Evolutionary conservation across 2,113 vertebrate genomes (phyloP), one percentile per base, ranked within the genome.

Genomic region (Lophochroa leadbeateri): DNA sequence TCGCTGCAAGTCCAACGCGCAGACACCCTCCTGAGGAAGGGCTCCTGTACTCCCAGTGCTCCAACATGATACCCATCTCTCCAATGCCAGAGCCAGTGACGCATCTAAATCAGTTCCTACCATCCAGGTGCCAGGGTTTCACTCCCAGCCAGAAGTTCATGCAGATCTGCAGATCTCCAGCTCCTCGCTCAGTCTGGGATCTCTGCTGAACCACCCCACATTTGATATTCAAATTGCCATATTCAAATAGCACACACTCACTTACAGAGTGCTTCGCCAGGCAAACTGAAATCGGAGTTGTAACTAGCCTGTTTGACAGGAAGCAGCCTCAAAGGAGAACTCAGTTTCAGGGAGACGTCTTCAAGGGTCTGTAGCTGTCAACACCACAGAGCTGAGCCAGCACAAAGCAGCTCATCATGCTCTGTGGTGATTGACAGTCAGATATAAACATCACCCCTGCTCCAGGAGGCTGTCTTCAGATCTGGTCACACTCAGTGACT

Each of bases 201-300:
- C 57, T 61, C 86, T 82, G 80, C 39, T 79, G 46, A 69, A 95
- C 74, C 63, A 92, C 86, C 88, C 92, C 78, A 25, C 9, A 89
- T 93, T 88, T 91, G 52, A 94, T 79, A 96, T 95, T 94, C 83
- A 96, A 86, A 96, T 95, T 80, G 21, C 27, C 41, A 33, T 69
- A 96, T 91, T 93, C 81, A 91, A 63, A 95, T 88, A 60, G 44
- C 63, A 75, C 35, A 72, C 44, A 13, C 41, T 80, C 79, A 82
- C 49, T 80, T 55, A 71, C 27, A 31, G 55, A 82, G 46, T 12
- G 55, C 69, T 92, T 55, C 2, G 1, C 29, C 77, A 88, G 61
- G 80, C 31, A 90, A 84, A 65, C 57, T 57, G 69, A 64, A 91
- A 65, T 4, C 1, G 0, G 82, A 93, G 57, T 31, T 64, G 27